Conservation (phyloP, 2,113 vertebrate species). For the Tricholaema leucomelas region DNA sequence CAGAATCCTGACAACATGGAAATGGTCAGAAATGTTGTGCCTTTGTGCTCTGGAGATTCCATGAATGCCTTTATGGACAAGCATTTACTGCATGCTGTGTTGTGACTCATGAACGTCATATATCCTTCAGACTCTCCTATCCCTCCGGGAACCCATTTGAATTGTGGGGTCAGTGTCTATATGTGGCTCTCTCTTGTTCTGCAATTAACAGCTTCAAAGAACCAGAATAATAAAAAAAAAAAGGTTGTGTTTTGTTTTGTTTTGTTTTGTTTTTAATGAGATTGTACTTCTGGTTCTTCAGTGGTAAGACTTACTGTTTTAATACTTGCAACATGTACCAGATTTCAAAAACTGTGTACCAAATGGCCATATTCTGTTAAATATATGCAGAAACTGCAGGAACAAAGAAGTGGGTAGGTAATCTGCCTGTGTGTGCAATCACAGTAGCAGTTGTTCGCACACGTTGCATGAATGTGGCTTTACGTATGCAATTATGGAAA, state of each 20-base stretch:
- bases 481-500: conserved; percentile 39
- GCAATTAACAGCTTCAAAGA: neutral
- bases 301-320: neutral
- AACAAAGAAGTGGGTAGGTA: neutral
- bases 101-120: neutral
- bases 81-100: neutral
- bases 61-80: neutral
- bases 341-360: neutral
- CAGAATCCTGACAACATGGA: neutral
- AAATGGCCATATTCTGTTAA: neutral
- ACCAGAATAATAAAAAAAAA: neutral
- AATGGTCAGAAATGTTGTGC: neutral
- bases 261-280: neutral
- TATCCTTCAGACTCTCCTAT: neutral
- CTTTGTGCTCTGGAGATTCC: neutral
- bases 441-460: neutral
- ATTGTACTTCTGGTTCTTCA: neutral
- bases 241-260: conserved; percentile 6
- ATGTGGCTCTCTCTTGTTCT: neutral
- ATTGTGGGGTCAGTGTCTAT: neutral
- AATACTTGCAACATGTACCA: neutral
- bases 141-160: neutral
- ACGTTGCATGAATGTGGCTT: conserved; percentile 19
- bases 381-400: neutral
- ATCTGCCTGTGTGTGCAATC: neutral